phyloP scores from a whole-genome alignment of 2,797 vertebrate species.

The Oryzias sinensis region DNA sequence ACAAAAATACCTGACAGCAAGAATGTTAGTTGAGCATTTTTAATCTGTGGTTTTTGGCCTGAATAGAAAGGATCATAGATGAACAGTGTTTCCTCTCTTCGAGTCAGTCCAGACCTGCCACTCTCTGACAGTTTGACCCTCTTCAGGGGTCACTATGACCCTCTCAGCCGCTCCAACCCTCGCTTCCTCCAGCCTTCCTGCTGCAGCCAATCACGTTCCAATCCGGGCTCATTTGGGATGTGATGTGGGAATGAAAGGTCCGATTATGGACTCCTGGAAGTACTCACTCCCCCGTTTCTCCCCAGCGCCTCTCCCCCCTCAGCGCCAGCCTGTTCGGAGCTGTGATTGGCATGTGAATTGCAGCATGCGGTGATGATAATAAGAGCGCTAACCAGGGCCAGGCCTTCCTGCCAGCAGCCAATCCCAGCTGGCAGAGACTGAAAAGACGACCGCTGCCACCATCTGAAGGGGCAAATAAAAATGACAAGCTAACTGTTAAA shows the following conservation, averaged over 20 bases:
- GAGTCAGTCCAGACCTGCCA: slow-evolving; percentile 39
- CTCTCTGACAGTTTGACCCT: slow-evolving; percentile 55
- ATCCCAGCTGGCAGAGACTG: slow-evolving; percentile 74
- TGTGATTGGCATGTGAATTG: slow-evolving; percentile 84
- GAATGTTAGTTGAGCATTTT: neutral
- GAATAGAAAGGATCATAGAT: slow-evolving; percentile 24
- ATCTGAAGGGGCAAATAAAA: slow-evolving; percentile 81
- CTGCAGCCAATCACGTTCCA: slow-evolving; percentile 37
- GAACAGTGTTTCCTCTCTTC: slow-evolving; percentile 30
- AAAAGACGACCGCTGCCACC: slow-evolving; percentile 73
- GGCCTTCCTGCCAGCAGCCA: slow-evolving; percentile 75
- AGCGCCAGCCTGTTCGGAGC: slow-evolving; percentile 43
- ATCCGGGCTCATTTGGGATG: slow-evolving; percentile 35
- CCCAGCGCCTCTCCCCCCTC: slow-evolving; percentile 51
- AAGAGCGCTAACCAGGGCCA: slow-evolving; percentile 76
- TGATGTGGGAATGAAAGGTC: slow-evolving; percentile 61
- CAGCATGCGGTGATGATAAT: slow-evolving; percentile 83
- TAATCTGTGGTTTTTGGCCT: slow-evolving; percentile 24
- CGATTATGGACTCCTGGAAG: slow-evolving; percentile 78
- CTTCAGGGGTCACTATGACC: slow-evolving; percentile 42
- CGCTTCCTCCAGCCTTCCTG: slow-evolving; percentile 18
- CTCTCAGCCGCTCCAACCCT: slow-evolving; percentile 31
- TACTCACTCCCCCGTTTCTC: slow-evolving; percentile 67
- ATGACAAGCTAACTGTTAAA: slow-evolving; percentile 82
- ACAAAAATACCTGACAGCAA: neutral